Evolutionary conservation across 2,797 vertebrate genomes (phyloP).

Genomic region (Gymnothorax reevesii): DNA sequence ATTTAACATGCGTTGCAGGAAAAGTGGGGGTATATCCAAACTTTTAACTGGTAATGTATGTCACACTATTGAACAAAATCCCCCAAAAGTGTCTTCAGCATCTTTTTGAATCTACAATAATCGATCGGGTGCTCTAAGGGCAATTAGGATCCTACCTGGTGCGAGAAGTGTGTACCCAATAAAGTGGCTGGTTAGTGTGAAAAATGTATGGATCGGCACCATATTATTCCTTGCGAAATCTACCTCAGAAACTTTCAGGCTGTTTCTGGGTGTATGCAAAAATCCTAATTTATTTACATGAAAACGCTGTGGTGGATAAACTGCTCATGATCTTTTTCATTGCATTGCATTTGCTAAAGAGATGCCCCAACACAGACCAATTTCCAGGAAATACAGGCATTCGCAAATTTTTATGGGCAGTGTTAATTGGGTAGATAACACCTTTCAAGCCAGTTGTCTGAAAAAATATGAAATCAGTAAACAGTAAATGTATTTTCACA

Average conservation of each 20-base stretch:
- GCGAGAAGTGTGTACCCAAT: too few species aligned
- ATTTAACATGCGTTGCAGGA: too few species aligned
- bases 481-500: slow-evolving; percentile 2
- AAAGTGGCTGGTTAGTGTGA: background rate
- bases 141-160: too few species aligned
- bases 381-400: background rate
- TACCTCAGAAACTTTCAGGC: background rate
- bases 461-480: background rate
- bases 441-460: background rate
- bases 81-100: too few species aligned
- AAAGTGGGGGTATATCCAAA: too few species aligned
- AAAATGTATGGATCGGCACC: background rate
- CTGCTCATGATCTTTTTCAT: background rate
- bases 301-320: background rate
- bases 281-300: background rate
- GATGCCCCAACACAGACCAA: background rate
- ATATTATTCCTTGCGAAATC: background rate
- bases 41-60: too few species aligned
- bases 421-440: background rate
- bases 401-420: background rate
- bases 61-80: too few species aligned
- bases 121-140: too few species aligned
- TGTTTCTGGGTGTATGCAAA: background rate
- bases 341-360: background rate
- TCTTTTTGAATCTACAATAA: too few species aligned